Base-by-base conservation (phyloP, 1,140 invertebrate species). In the Aethina tumida region DNA sequence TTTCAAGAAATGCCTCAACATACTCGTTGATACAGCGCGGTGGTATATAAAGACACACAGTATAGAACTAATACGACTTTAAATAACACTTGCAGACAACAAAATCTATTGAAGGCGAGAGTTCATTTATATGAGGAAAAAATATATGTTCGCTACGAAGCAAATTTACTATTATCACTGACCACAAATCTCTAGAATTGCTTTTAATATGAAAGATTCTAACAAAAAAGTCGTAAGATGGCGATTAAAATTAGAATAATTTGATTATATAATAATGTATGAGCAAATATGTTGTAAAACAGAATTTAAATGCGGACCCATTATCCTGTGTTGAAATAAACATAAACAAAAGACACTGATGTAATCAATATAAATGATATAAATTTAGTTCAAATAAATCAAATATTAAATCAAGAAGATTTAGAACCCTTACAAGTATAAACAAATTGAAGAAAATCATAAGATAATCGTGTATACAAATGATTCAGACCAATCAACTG, bases 151-250 rank as follows among this genome's bases (percentile, higher is more conserved):
- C 30, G 28, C 7, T 14, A 32, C 18, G 25, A 5, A 29, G 19
- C 6, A 41, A 32, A 15, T 47, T 46, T 24, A 46, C 13, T 20
- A 46, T 51, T 10, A 14, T 40, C 2, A 17, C 38, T 2, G 38
- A 19, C 18, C 29, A 40, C 19, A 15, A 35, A 43, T 59, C 65
- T 0, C 47, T 73, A 12, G 39, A 43, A 22, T 73, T 63, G 62
- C 43, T 74, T 53, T 58, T 16, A 57, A 56, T 8, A 49, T 60
- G 0, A 69, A 65, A 49, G 60, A 69, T 25, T 52, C 53, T 0
- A 43, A 35, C 8, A 45, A 45, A 8, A 34, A 45, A 34, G 35
- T 62, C 0, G 24, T 50, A 1, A 13, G 54, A 15, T 61, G 57
- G 57, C 32, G 47, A 31, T 32, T 60, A 0, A 49, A 51, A 42